phyloP scores from a whole-genome alignment of 2,113 vertebrate genomes.

The Pipa parva region DNA sequence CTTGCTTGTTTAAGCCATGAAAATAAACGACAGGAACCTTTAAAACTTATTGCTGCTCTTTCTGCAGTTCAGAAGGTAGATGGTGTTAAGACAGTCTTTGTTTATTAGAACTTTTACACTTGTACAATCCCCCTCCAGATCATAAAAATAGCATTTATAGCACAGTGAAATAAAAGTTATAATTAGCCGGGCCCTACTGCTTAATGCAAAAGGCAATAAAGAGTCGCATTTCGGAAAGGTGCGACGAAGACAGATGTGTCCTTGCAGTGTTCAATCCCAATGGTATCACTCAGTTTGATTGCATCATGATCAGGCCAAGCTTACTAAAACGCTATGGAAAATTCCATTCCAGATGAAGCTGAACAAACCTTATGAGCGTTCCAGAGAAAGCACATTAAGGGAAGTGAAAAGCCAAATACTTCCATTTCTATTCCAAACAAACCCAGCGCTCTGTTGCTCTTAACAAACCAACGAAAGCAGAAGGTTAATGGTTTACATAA shows the following conservation, averaged over 20 bases:
- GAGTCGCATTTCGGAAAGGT: neutral
- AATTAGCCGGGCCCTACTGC: slow-evolving; percentile 1
- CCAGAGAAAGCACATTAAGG: slow-evolving; percentile 43
- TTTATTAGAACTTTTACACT: too few species aligned
- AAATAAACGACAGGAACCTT: too few species aligned
- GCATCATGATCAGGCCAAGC: slow-evolving; percentile 48
- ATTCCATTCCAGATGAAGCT: slow-evolving; percentile 54
- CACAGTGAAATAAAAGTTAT: neutral
- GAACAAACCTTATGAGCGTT: slow-evolving; percentile 45
- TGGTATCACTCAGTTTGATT: slow-evolving; percentile 50
- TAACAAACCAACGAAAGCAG: slow-evolving; percentile 25
- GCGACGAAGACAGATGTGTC: slow-evolving; percentile 45
- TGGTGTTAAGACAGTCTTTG: too few species aligned
- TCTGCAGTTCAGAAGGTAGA: too few species aligned
- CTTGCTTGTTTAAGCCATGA: too few species aligned
- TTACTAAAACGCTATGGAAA: slow-evolving; percentile 55
- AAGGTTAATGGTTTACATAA: slow-evolving; percentile 32
- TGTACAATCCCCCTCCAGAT: too few species aligned
- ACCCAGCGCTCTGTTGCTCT: slow-evolving; percentile 25
- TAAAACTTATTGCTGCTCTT: too few species aligned
- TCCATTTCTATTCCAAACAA: neutral
- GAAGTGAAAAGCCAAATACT: slow-evolving; percentile 40
- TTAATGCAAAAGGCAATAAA: neutral
- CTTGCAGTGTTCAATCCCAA: slow-evolving; percentile 50
- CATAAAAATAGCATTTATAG: too few species aligned